A percentile compares a stretch with the other conserved stretches of the same genome.
phyloP scores from a whole-genome alignment of 2,888 invertebrate genomes.

The Drosophila colorata region DNA sequence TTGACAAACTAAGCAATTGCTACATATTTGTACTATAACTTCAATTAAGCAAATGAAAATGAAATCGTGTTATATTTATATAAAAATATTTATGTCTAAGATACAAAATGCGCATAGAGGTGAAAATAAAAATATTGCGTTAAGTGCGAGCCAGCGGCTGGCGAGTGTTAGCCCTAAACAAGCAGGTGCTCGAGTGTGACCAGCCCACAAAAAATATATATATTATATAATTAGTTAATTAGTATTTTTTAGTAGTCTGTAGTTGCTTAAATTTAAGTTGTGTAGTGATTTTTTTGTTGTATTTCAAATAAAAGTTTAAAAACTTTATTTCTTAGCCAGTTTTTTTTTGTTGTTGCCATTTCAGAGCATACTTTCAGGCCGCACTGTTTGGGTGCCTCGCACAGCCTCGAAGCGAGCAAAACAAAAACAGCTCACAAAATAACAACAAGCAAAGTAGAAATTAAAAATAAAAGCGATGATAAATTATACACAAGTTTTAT shows the following conservation, averaged over 20 bases:
- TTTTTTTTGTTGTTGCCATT: conserved; percentile 1
- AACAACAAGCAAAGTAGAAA: neutral
- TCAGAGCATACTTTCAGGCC: conserved; percentile 50
- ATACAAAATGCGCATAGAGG: conserved; percentile 72
- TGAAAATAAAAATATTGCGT: conserved; percentile 56
- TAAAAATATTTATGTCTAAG: conserved; percentile 43
- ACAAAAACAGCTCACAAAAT: conserved; percentile 16
- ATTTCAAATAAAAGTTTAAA: conserved; percentile 16
- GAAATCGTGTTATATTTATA: conserved; percentile 70
- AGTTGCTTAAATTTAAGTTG: conserved; percentile 29
- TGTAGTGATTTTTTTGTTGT: neutral
- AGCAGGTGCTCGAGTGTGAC: conserved; percentile 32
- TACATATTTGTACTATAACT: conserved; percentile 59
- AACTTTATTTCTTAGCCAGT: conserved; percentile 3
- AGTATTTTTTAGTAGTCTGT: conserved; percentile 56
- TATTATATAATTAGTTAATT: conserved; percentile 23
- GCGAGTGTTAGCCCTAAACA: conserved; percentile 31
- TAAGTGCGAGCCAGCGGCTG: conserved; percentile 33
- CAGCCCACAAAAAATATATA: conserved; percentile 3
- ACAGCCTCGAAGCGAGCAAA: conserved; percentile 53
- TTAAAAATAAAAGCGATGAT: too few relatives aligned
- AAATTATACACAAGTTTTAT: conserved; percentile 39
- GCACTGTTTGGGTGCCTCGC: conserved; percentile 12
- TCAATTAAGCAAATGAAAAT: conserved; percentile 36
- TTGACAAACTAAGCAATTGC: conserved; percentile 71